Percentiles rank a stretch among this genome's conserved stretches.
Conservation (phyloP, 2,113 vertebrate genomes). For the Brachirus orientalis region DNA sequence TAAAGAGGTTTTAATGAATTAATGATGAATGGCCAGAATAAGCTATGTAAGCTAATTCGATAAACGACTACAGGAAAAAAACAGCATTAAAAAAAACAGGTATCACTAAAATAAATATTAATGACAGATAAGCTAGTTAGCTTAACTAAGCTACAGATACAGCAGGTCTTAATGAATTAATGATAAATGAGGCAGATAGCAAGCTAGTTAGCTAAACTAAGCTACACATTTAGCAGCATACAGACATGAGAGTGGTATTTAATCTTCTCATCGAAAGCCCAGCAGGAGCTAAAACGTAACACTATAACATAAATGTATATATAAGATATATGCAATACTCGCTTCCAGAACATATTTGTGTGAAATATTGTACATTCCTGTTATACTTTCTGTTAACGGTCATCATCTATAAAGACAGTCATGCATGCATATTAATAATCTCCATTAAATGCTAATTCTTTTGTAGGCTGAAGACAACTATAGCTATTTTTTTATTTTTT, state of each 20-base stretch:
- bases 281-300: constrained; percentile 19
- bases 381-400: constrained; percentile 16
- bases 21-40: no score
- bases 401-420: constrained; percentile 2
- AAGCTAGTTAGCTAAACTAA: not conserved
- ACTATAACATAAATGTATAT: constrained; percentile 48
- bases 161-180: not conserved
- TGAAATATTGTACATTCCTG: constrained; percentile 34
- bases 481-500: constrained; percentile 27
- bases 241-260: not conserved
- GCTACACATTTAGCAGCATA: not conserved
- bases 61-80: no score
- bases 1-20: no score
- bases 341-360: constrained; percentile 51
- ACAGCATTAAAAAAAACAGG: no score
- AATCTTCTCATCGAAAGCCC: not conserved
- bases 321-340: constrained; percentile 66
- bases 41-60: no score
- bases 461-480: not conserved
- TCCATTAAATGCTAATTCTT: not conserved
- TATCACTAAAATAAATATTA: no score
- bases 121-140: no score
- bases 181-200: not conserved
- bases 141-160: no score
- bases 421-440: constrained; percentile 38